Conservation (phyloP, 2,797 vertebrate species). For the Clarias laeviceps region DNA sequence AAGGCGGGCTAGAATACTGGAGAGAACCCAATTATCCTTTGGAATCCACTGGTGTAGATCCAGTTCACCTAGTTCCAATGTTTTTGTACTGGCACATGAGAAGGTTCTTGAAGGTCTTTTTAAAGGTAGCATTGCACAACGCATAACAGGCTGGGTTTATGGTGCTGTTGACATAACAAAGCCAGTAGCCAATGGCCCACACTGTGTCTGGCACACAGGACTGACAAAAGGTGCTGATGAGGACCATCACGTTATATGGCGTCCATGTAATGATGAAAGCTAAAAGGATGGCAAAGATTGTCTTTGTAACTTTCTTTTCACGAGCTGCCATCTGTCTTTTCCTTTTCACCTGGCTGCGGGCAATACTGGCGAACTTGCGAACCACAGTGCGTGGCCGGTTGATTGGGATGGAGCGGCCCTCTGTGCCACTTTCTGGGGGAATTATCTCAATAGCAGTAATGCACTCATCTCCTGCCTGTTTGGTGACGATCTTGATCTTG, state of each 20-base stretch:
- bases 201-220: constrained; percentile 93
- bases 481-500: constrained; percentile 98
- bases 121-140: constrained; percentile 98
- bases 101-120: constrained; percentile 98
- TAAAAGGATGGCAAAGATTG: constrained; percentile 96
- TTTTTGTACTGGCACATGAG: constrained; percentile 97
- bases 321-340: constrained; percentile 97
- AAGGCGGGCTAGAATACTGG: constrained; percentile 22
- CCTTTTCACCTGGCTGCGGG: constrained; percentile 94
- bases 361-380: constrained; percentile 96
- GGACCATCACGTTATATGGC: constrained; percentile 97
- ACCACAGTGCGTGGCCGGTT: constrained; percentile 87
- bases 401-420: constrained; percentile 82
- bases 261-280: constrained; percentile 99
- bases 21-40: neutral
- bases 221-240: constrained; percentile 96
- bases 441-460: constrained; percentile 96
- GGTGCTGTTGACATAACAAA: constrained; percentile 98
- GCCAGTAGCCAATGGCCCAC: constrained; percentile 98
- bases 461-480: constrained; percentile 90
- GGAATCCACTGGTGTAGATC: constrained; percentile 1
- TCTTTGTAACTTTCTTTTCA: constrained; percentile 97
- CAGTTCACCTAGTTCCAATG: constrained; percentile 77
- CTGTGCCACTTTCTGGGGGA: constrained; percentile 82
- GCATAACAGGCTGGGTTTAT: constrained; percentile 98